Evolutionary conservation across 2,888 invertebrate genomes (phyloP).

Genomic region (Coremacera marginata): DNA sequence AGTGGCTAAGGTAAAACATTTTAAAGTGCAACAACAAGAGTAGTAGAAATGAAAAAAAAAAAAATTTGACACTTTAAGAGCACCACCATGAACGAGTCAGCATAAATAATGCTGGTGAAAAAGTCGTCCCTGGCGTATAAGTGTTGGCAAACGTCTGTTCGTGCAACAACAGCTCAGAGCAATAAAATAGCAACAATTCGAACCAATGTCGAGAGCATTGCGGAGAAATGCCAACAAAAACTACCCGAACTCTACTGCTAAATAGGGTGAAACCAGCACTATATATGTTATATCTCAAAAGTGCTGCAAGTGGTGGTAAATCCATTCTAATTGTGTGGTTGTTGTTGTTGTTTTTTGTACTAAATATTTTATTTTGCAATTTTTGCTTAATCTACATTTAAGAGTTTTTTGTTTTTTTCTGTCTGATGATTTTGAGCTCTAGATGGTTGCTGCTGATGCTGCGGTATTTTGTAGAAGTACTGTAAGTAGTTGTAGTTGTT

Average conservation of each 20-base stretch:
- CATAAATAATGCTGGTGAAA: too few relatives aligned
- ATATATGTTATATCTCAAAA: too few relatives aligned
- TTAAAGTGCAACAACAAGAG: not conserved
- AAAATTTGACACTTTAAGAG: too few relatives aligned
- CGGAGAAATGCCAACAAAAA: too few relatives aligned
- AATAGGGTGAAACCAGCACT: too few relatives aligned
- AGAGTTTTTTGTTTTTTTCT: not conserved
- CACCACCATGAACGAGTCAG: too few relatives aligned
- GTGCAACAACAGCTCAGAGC: not conserved
- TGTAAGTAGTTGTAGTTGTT: not conserved
- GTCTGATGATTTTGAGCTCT: not conserved
- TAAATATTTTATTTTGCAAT: not conserved
- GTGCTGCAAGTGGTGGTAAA: not conserved
- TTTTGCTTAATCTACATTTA: not conserved
- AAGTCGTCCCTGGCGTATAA: too few relatives aligned
- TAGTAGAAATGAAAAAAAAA: too few relatives aligned
- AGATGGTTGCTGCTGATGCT: not conserved
- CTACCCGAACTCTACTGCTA: too few relatives aligned
- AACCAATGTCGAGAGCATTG: too few relatives aligned
- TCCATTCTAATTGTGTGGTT: not conserved
- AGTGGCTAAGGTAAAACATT: not conserved
- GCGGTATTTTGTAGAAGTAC: not conserved
- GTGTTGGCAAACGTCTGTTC: too few relatives aligned
- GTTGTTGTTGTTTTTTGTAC: not conserved
- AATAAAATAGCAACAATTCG: not conserved